Base-by-base conservation (phyloP, 2,888 invertebrate genomes). In the Dexiosoma caninum region DNA sequence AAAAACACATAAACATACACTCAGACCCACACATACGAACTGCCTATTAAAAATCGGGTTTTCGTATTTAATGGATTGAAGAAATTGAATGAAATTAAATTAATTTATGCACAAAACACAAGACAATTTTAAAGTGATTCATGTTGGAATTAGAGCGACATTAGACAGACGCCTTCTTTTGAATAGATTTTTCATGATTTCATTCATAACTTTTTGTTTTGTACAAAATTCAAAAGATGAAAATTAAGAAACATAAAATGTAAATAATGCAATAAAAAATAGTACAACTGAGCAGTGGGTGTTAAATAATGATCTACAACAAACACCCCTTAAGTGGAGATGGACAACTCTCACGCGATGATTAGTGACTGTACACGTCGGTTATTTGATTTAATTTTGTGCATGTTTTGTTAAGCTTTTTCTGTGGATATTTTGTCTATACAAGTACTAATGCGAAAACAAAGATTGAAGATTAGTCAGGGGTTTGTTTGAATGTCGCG, bases 121-220 rank as follows among this genome's bases (percentile, higher is more conserved):
- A 19, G n/a, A n/a, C 16, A 23, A 21, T 12, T 30, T 44, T 67
- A 55, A 44, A 42, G 30, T 6, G 21, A 55, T 30, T 19, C 32
- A 14, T 32, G 3, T 30, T 42, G 1, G 7, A 23, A 57, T 57
- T 70, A 64, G 55, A 44, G 44, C 55, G 35, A 30, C 44, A 64
- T 74, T 64, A 57, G 74, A 75, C 74, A 57, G 74, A 75, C 74
- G 74, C 74, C 75, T 59, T 57, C 51, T 9, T 60, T 60, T 32
- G 27, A 51, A 46, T 46, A 23, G 7, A 57, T 46, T 66, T 42
- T 49, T n/a, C 35, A 70, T 76, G 55, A 57, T 77, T 77, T 70
- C 77, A 77, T 77, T 77, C 64, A 71, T 64, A 57, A 69, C 37
- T 40, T 70, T 37, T 51, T n/a, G n/a, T 27, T 27, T 5, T 3